phyloP scores from a whole-genome alignment of 2,888 invertebrate species.

The Cotesia congregata region DNA sequence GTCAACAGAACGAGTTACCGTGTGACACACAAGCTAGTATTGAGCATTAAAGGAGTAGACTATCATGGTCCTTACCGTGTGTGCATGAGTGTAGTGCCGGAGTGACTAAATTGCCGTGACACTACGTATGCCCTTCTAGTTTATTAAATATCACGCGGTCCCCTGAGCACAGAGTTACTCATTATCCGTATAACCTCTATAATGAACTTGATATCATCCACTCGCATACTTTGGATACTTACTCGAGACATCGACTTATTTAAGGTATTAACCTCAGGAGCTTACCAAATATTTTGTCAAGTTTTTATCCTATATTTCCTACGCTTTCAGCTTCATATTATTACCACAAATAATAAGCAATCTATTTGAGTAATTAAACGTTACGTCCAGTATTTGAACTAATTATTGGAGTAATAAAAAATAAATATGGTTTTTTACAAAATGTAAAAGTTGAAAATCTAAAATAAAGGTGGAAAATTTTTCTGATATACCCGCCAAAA shows the following conservation, averaged over 20 bases:
- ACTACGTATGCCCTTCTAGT: not conserved
- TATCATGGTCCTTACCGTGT: not conserved
- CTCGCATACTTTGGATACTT: conserved; percentile 25
- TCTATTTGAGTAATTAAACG: not conserved
- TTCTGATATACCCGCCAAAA: no score
- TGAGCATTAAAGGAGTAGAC: not conserved
- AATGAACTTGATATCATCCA: conserved; percentile 33
- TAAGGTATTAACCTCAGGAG: conserved; percentile 33
- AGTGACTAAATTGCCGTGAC: not conserved
- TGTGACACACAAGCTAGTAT: not conserved
- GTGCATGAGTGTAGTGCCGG: not conserved
- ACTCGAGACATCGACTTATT: conserved; percentile 25
- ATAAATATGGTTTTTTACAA: no score
- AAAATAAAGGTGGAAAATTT: no score
- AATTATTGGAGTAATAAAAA: not conserved
- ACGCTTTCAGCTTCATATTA: conserved; percentile 2
- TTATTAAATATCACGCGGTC: conserved; percentile 4
- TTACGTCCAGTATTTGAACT: not conserved
- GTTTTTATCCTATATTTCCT: not conserved
- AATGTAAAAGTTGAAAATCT: no score
- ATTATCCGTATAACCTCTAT: conserved; percentile 21
- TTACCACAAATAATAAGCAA: conserved; percentile 15
- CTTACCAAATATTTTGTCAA: conserved; percentile 27
- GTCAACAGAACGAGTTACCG: not conserved
- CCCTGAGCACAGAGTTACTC: not conserved